Evolutionary conservation across 1,140 invertebrate genomes (phyloP).

Genomic region (Diuraphis noxia): DNA sequence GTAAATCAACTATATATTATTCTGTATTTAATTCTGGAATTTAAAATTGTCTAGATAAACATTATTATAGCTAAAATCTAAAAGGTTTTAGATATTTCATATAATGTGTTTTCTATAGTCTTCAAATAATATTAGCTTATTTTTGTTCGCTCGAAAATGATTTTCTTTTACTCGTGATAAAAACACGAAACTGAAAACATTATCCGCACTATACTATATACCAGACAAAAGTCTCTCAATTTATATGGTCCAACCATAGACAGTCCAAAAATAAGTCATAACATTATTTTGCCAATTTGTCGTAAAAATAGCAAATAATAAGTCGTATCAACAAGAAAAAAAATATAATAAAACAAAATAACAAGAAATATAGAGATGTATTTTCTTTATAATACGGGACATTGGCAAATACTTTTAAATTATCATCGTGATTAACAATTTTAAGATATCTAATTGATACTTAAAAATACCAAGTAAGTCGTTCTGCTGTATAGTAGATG

Average conservation of each 20-base stretch:
- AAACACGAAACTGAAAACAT: background rate
- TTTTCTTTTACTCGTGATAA: background rate
- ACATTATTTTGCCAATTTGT: background rate
- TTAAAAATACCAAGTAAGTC: background rate
- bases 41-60: background rate
- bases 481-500: background rate
- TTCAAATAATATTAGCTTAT: slow-evolving; percentile 10
- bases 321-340: background rate
- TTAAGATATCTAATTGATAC: background rate
- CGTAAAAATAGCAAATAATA: background rate
- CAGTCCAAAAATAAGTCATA: background rate
- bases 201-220: background rate
- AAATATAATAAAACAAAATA: background rate
- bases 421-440: background rate
- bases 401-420: background rate
- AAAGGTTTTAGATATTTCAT: background rate
- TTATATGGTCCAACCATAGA: background rate
- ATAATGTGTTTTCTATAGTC: background rate
- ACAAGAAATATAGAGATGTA: background rate
- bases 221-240: background rate
- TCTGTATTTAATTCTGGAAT: background rate
- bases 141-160: background rate
- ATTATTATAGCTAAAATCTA: background rate
- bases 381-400: background rate
- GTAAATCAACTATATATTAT: background rate